Evolutionary conservation across 1,140 invertebrate species (phyloP).

Genomic region (Penaeus chinensis): DNA sequence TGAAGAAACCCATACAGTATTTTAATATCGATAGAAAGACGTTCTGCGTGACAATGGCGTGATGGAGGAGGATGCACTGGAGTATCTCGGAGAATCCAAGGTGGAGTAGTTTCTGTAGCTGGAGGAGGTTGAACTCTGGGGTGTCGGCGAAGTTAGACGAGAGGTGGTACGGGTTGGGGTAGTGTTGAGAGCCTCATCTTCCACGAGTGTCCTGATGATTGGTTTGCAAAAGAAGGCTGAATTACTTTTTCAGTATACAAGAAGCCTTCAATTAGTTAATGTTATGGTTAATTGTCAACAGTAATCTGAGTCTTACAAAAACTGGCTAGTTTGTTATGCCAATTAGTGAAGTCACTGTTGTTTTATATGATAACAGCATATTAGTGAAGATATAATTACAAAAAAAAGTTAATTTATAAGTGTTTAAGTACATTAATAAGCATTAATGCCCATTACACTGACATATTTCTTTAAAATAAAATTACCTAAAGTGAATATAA

Average conservation of each 20-base stretch:
- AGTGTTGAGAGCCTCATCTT: constrained; percentile 19
- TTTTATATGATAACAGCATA: too few relatives aligned
- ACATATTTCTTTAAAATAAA: too few relatives aligned
- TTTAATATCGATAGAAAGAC: constrained; percentile 46
- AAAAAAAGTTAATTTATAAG: too few relatives aligned
- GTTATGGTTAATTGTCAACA: not conserved
- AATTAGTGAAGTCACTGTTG: too few relatives aligned
- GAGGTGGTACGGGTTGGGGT: not conserved
- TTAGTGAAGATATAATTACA: too few relatives aligned
- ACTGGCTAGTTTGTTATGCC: too few relatives aligned
- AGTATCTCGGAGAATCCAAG: constrained; percentile 33
- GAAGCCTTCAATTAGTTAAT: not conserved
- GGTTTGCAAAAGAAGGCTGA: not conserved
- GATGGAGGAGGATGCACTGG: not conserved
- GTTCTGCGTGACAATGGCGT: constrained; percentile 17
- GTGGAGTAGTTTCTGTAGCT: not conserved
- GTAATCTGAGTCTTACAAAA: too few relatives aligned
- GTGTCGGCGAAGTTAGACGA: not conserved
- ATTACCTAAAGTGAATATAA: too few relatives aligned
- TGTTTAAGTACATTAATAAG: too few relatives aligned
- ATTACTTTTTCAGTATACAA: not conserved
- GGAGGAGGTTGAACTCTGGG: not conserved
- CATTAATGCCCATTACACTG: too few relatives aligned
- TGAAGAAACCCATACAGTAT: too few relatives aligned
- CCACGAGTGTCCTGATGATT: constrained; percentile 36